These are phyloP conservation scores for Chiroxiphia lanceolata DNA, from an alignment of 2,797 vertebrate species.

Conservation along the genomic window DNA sequence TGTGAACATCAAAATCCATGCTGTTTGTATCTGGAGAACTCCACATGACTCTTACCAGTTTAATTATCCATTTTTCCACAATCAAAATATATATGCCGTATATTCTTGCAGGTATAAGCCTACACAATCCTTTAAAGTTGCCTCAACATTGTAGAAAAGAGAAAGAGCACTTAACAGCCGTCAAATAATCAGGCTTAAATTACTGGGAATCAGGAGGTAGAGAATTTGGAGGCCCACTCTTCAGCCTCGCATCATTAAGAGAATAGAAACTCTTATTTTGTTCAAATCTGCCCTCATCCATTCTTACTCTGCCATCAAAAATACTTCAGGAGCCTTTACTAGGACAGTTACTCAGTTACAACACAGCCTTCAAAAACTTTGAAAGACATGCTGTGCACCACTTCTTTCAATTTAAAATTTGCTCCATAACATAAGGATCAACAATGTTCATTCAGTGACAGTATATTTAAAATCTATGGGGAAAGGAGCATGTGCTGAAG, in stretches of 20 bases:
- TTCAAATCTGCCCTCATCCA: neutral
- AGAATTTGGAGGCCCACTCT: neutral
- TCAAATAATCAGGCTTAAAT: neutral
- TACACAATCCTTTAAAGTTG: neutral
- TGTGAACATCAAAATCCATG: neutral
- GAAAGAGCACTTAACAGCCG: neutral
- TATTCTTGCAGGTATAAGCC: neutral
- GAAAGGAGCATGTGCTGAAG: neutral
- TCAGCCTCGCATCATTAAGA: neutral
- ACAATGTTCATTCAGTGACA: fast-evolving
- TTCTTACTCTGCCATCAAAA: neutral
- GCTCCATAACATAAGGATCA: neutral
- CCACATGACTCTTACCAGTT: neutral
- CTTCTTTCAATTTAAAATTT: neutral
- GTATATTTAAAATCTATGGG: neutral
- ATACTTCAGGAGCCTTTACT: neutral
- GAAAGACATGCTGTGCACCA: neutral
- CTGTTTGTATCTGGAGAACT: neutral
- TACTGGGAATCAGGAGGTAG: neutral
- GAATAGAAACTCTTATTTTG: neutral
- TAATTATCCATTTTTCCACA: neutral
- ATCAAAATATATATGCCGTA: neutral
- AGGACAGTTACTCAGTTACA: neutral
- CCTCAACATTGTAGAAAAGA: neutral
- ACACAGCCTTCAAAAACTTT: neutral